These are phyloP conservation scores for Limonius californicus DNA, from an alignment of 1,140 invertebrate species.

Conservation along the genomic window DNA sequence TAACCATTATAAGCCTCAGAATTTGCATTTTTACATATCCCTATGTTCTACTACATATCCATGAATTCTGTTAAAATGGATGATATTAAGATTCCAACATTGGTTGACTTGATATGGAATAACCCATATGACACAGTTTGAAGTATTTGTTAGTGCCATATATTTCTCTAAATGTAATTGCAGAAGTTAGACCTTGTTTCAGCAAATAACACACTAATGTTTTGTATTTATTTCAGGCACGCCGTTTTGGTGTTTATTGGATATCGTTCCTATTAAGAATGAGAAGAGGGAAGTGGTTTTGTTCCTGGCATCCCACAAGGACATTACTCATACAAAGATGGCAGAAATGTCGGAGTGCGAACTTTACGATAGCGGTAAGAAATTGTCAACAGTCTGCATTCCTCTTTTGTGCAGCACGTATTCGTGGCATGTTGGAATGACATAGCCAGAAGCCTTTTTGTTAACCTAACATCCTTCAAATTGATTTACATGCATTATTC, in stretches of 20 bases:
- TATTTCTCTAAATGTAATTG: no score
- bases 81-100: no score
- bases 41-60: no score
- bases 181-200: no score
- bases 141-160: no score
- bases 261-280: slow-evolving; percentile 98
- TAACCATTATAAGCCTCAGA: no score
- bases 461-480: neutral
- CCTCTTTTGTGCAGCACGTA: neutral
- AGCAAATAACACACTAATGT: no score
- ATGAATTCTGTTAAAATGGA: no score
- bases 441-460: no score
- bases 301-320: slow-evolving; percentile 94
- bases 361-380: slow-evolving; percentile 78
- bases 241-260: slow-evolving; percentile 93
- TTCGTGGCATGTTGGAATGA: neutral
- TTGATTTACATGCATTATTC: neutral
- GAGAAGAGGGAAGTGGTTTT: slow-evolving; percentile 95
- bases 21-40: no score
- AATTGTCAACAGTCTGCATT: slow-evolving; percentile 20
- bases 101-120: no score
- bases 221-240: slow-evolving; percentile 70
- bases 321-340: slow-evolving; percentile 90
- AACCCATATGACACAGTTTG: no score
- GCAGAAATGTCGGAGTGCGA: slow-evolving; percentile 72